These are phyloP conservation scores for Chionomys nivalis DNA, from an alignment of 2,113 vertebrate species.

Conservation along the genomic window DNA sequence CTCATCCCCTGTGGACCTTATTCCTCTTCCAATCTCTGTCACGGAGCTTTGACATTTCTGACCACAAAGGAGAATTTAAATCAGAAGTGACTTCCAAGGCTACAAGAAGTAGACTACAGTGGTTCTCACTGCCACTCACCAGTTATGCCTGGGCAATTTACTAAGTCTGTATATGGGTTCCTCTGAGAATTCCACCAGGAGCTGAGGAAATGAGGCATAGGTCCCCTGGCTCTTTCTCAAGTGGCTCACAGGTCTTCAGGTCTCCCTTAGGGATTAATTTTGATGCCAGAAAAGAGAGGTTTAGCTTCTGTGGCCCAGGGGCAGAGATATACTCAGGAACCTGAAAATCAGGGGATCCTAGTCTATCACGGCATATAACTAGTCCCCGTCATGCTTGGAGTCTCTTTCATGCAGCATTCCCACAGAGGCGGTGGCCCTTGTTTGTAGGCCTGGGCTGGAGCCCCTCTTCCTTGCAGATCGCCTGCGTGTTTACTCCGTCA, in stretches of 20 bases:
- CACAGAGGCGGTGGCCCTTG: not conserved
- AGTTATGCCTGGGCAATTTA: not conserved
- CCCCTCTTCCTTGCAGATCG: not conserved
- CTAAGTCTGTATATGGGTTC: not conserved
- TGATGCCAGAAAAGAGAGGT: not conserved
- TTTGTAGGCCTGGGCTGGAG: not conserved
- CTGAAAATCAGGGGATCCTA: not conserved
- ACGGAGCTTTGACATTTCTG: not conserved
- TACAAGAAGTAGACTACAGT: not conserved
- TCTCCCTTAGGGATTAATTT: slow-evolving; percentile 57
- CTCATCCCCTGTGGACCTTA: not conserved
- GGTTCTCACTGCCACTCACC: not conserved
- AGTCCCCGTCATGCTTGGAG: not conserved
- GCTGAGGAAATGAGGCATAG: not conserved
- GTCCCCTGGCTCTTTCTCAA: not conserved
- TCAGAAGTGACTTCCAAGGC: not conserved
- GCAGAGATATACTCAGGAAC: not conserved
- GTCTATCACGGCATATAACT: not conserved
- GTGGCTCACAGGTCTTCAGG: not conserved
- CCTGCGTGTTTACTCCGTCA: not conserved
- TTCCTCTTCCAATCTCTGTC: not conserved
- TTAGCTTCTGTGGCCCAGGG: not conserved
- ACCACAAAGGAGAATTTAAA: slow-evolving; percentile 41
- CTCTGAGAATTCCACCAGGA: not conserved
- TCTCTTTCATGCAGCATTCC: not conserved